Conservation (phyloP, 2,797 vertebrate species). For the Graptemys geographica region DNA sequence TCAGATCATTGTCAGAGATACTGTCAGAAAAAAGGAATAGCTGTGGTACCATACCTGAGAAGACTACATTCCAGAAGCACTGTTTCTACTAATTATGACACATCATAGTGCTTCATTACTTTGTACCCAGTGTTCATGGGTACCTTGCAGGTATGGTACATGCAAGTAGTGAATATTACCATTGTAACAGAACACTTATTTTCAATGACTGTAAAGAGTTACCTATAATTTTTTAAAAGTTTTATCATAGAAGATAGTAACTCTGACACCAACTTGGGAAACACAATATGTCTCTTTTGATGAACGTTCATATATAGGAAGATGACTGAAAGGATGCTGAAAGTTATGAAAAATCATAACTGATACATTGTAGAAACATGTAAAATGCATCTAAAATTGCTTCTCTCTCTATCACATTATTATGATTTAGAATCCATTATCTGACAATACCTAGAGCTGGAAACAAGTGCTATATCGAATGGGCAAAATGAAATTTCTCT, state of each 20-base stretch:
- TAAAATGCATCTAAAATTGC: neutral
- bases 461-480: neutral
- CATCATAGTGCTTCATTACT: neutral
- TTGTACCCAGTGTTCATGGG: neutral
- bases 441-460: neutral
- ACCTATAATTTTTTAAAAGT: neutral
- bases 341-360: neutral
- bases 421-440: neutral
- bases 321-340: neutral
- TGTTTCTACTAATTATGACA: neutral
- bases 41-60: neutral
- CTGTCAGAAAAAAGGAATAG: neutral
- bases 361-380: neutral
- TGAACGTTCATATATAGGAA: neutral
- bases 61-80: neutral
- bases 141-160: neutral
- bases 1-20: neutral
- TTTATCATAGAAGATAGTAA: neutral
- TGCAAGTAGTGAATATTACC: neutral
- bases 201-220: neutral
- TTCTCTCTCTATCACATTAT: neutral
- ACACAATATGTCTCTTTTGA: neutral
- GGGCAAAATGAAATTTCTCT: neutral
- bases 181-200: neutral
- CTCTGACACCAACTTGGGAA: neutral